Percentiles rank a stretch among this genome's conserved stretches.
Conservation (phyloP, 53 echinoderm and acorn worm genomes). For the Glandiceps talaboti region DNA sequence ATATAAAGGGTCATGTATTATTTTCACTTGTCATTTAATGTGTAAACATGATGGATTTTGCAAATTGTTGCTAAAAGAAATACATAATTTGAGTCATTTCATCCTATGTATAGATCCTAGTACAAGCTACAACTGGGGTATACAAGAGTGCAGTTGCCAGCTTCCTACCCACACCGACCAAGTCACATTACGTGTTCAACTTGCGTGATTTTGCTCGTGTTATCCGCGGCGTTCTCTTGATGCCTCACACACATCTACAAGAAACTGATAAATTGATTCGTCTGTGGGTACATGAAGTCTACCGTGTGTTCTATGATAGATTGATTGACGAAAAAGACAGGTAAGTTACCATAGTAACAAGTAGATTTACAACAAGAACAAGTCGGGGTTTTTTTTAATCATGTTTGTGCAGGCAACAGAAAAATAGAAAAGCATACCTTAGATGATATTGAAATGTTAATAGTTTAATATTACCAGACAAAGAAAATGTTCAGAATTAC, state of each 20-base stretch:
- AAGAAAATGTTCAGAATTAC: no score
- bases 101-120: conserved; percentile 58
- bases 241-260: conserved; percentile 58
- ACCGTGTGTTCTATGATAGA: conserved; percentile 73
- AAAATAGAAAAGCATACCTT: no score
- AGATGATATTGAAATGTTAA: no score
- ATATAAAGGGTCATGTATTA: not conserved
- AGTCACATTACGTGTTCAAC: conserved; percentile 99
- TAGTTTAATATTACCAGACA: no score
- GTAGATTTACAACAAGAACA: not conserved
- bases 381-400: no score
- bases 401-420: no score
- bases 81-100: no score
- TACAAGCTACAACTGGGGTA: conserved; percentile 89
- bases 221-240: conserved; percentile 83
- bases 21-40: not conserved
- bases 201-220: conserved; percentile 96
- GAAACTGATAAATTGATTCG: conserved; percentile 94
- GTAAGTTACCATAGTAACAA: conserved; percentile 24
- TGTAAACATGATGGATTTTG: not conserved
- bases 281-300: conserved; percentile 99
- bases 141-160: conserved; percentile 87
- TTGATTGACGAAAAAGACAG: conserved; percentile 58
- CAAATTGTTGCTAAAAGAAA: no score
- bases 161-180: conserved; percentile 96